Evolutionary conservation across 2,888 invertebrate species (phyloP), one percentile per base, ranked within the genome.

Genomic region (Tricholauxania praeusta): DNA sequence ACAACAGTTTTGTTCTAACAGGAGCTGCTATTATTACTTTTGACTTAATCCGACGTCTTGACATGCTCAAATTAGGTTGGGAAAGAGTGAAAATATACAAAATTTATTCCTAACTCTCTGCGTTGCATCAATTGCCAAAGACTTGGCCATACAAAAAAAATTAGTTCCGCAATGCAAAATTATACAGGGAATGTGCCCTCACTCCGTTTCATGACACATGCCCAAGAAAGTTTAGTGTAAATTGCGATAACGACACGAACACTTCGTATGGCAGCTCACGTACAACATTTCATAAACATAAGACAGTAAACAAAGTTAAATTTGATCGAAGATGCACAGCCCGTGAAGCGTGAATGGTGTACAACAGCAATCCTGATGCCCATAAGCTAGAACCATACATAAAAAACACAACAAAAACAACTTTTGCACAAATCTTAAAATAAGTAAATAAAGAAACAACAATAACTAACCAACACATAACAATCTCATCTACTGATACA

Each of bases 281-380:
- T 12, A 73, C 74, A 15, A 62, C 39, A 15, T 76, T 74, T 59
- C 69, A 74, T 12, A 67, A 67, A 17, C 73, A 77, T 51, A 77
- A 76, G 28, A 71, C 76, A 4, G 71, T 78, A 3, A 76, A 75
- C 22, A 76, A 76, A 72, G 73, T 76, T 12, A 75, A 73, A 74
- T 71, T 74, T 2, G 70, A 74, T 12, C 64, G 63, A 19, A 67
- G 75, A 17, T 76, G 75, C 22, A 75, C 75, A 15, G 65, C 52
- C 6, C 71, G 73, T 3, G 74, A 75, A 32, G 76, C 75, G 10
- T 52, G 52, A 28, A 66, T 3, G 52, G 5, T 28, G 12, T 66
- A 22, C 22, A 52, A 66, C 17, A 53, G 28, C 22, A 66, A 66
- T 17, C 12, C 51, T 8, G 5, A 6, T 52, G 65, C 52, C 19